Conservation (phyloP, 1,140 invertebrate species). For the Paracyclopina nana region DNA sequence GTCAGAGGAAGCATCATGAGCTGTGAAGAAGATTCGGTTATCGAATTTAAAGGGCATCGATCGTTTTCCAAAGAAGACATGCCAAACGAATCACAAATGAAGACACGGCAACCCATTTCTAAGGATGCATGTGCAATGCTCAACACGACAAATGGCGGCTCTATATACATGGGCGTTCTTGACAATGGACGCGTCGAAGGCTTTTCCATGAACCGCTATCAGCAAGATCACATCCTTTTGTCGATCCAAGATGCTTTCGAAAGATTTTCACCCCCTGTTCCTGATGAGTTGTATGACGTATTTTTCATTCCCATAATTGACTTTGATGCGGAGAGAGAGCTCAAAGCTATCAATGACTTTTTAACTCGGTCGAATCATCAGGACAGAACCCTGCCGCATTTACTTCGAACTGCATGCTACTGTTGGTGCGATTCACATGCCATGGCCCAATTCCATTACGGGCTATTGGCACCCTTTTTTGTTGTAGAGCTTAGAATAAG, state of each 20-base stretch:
- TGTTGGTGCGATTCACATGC: neutral
- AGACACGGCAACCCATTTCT: constrained; percentile 17
- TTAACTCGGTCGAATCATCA: too few relatives aligned
- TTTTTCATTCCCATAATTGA: constrained; percentile 16
- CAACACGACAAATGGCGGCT: constrained; percentile 27
- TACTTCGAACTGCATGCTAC: too few relatives aligned
- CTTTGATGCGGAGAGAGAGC: too few relatives aligned
- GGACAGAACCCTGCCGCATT: too few relatives aligned
- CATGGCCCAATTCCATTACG: neutral
- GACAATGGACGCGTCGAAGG: constrained; percentile 25
- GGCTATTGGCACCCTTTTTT: neutral
- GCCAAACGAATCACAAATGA: neutral
- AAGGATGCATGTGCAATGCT: constrained; percentile 26
- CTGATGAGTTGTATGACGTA: neutral
- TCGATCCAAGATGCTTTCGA: constrained; percentile 23
- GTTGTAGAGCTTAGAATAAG: neutral
- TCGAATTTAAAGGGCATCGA: constrained; percentile 19
- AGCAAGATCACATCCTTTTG: constrained; percentile 25
- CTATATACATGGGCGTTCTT: constrained; percentile 25
- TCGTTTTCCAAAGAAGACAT: constrained; percentile 16
- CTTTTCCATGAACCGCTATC: constrained; percentile 24
- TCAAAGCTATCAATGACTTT: too few relatives aligned
- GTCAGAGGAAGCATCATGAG: constrained; percentile 2
- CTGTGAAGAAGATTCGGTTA: constrained; percentile 14
- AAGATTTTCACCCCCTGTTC: constrained; percentile 18